These are phyloP conservation scores for Arrhopalites spinosus DNA, from an alignment of 2,888 invertebrate species.

Conservation along the genomic window DNA sequence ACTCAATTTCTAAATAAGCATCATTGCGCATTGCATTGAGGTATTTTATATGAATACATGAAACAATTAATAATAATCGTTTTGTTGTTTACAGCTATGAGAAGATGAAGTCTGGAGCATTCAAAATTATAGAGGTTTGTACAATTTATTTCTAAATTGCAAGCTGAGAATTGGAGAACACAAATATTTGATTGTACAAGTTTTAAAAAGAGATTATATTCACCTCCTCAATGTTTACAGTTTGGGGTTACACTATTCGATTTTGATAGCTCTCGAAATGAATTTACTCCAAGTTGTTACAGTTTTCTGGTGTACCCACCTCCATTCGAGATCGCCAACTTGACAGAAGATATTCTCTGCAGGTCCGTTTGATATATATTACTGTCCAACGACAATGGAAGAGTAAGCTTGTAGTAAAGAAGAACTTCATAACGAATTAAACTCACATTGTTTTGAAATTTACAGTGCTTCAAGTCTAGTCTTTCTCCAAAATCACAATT, in stretches of 20 bases:
- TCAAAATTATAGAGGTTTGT: constrained; percentile 30
- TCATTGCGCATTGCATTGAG: too few relatives aligned
- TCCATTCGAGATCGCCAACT: constrained; percentile 66
- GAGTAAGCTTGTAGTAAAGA: too few relatives aligned
- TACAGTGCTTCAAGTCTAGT: constrained; percentile 70
- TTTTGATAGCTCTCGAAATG: constrained; percentile 63
- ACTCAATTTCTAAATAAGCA: too few relatives aligned
- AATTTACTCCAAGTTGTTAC: constrained; percentile 67
- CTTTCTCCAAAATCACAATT: constrained; percentile 65
- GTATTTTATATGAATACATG: too few relatives aligned
- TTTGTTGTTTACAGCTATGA: too few relatives aligned
- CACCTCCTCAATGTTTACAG: background rate
- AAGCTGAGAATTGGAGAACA: constrained; percentile 38
- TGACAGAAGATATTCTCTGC: constrained; percentile 63
- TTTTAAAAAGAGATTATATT: background rate
- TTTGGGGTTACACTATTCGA: background rate
- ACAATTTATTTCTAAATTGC: constrained; percentile 19
- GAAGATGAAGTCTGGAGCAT: constrained; percentile 60
- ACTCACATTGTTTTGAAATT: too few relatives aligned
- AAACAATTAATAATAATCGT: too few relatives aligned
- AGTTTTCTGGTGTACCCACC: constrained; percentile 74
- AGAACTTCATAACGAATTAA: too few relatives aligned
- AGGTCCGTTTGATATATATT: too few relatives aligned
- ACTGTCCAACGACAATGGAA: too few relatives aligned
- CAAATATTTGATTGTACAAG: background rate